Evolutionary conservation across 1,140 invertebrate genomes (phyloP).

Genomic region (Caenorhabditis tropicalis): DNA sequence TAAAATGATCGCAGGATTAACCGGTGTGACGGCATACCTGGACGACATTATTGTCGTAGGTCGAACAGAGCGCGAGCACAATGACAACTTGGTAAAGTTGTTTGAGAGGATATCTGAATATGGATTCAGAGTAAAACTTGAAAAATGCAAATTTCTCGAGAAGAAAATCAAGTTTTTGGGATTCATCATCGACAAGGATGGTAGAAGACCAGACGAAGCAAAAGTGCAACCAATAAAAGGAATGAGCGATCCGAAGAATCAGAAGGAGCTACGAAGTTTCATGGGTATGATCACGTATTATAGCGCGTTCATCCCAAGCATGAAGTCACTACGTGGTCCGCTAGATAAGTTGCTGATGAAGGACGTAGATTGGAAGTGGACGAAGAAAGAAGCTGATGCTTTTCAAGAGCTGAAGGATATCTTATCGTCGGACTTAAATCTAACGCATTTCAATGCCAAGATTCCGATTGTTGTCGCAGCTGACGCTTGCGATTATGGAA

Average conservation of each 20-base stretch:
- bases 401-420: conserved; percentile 57
- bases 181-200: conserved; percentile 54
- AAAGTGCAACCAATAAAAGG: conserved; percentile 56
- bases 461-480: conserved; percentile 60
- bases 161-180: conserved; percentile 57
- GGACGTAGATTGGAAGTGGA: conserved; percentile 60
- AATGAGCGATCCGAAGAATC: conserved; percentile 60
- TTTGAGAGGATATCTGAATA: conserved; percentile 45
- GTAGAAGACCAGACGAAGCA: conserved; percentile 57
- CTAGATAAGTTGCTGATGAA: conserved; percentile 60
- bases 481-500: conserved; percentile 63
- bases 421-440: conserved; percentile 52
- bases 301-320: conserved; percentile 51
- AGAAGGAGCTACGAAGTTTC: conserved; percentile 56
- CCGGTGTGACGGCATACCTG: conserved; percentile 59
- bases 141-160: conserved; percentile 60
- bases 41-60: conserved; percentile 54
- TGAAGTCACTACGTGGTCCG: conserved; percentile 56
- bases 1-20: conserved; percentile 68
- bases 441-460: conserved; percentile 62
- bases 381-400: conserved; percentile 29
- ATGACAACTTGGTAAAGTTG: conserved; percentile 18
- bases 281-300: conserved; percentile 66
- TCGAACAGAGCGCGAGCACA: conserved; percentile 40
- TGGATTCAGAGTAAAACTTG: conserved; percentile 46